Conservation (phyloP, 2,888 invertebrate genomes). For the Podabrus alpinus region DNA sequence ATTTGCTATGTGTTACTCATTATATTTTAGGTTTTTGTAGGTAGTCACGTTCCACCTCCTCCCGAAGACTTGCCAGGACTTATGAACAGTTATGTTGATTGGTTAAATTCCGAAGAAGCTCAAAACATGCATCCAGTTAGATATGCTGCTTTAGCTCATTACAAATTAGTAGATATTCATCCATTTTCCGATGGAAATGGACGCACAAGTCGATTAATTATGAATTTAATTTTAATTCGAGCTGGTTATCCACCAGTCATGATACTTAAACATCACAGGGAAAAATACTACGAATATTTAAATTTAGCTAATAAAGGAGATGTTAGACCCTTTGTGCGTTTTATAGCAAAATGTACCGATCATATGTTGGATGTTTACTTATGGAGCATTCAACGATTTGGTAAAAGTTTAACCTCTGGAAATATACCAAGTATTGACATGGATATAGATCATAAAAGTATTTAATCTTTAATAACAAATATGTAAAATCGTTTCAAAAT, state of each 20-base stretch:
- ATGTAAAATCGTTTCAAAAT: background rate
- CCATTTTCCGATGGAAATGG: conserved; percentile 98
- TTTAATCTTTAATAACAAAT: background rate
- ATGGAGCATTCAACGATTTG: conserved; percentile 71
- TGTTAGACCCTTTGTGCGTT: conserved; percentile 92
- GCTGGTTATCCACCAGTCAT: conserved; percentile 96
- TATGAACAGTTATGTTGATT: conserved; percentile 88
- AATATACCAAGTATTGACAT: conserved; percentile 12
- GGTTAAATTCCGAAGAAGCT: conserved; percentile 90
- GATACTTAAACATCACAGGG: conserved; percentile 83
- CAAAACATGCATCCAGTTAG: conserved; percentile 85
- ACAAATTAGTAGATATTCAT: conserved; percentile 95
- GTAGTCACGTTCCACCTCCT: conserved; percentile 91
- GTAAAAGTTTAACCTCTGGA: conserved; percentile 7
- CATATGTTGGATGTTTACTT: conserved; percentile 85
- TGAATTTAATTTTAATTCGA: conserved; percentile 95
- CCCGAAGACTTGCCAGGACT: conserved; percentile 79
- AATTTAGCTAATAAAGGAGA: conserved; percentile 94
- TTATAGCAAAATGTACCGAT: conserved; percentile 92
- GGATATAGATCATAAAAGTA: conserved; percentile 6
- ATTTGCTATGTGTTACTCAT: background rate
- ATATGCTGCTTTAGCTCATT: conserved; percentile 95
- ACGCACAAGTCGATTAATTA: conserved; percentile 89
- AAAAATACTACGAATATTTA: conserved; percentile 85
- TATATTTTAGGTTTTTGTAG: conserved; percentile 75